Base-by-base conservation (phyloP, 2,888 invertebrate genomes). In the Leptopilina myrica region DNA sequence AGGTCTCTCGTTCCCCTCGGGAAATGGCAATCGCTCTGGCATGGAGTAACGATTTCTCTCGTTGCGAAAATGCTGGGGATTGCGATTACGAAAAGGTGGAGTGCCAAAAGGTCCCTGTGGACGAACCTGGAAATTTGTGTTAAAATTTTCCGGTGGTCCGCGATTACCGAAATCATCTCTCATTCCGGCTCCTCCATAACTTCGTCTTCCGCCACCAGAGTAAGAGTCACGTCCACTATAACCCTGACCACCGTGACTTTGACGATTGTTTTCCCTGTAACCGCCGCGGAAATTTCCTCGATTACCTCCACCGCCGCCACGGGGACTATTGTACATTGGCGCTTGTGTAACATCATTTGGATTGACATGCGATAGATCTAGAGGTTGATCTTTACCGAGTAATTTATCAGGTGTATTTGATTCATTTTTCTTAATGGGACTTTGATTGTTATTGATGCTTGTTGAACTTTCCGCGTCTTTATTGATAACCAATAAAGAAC, bases 301-400 rank as follows among this genome's bases (percentile, higher is more conserved):
- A 64, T 87, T 86, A 11, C 93, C 92, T 8, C 93, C 92, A 11
- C 93, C 92, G 7, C 93, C 92, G 2, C 93, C 93, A 2, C 93
- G 93, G 76, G 94, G 93, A 8, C 94, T 94, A 33, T 95, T 94
- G 89, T 95, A 95, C 88, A 95, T 93, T 0, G 96, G 95, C 14
- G 93, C 94, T 87, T 94, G 93, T 40, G 91, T 92, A 0, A 92
- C 87, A 7, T 91, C 88, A 20, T 84, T 87, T 0, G 90, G 86
- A 83, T 89, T 88, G 0, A 90, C 85, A 20, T 85, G 88, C 0
- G 87, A 87, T 3, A 89, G 59, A 78, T 91, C 88, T 11, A 90
- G 46, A 0, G 90, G 89, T 2, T 80, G 82, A 26, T 87, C 76
- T n/a, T 76, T 78, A 11, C 56, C 33, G 2, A 76, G 40, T 56